Evolutionary conservation across 1,140 invertebrate genomes (phyloP), one percentile per base, ranked within the genome.

Genomic region (Cepaea nemoralis): DNA sequence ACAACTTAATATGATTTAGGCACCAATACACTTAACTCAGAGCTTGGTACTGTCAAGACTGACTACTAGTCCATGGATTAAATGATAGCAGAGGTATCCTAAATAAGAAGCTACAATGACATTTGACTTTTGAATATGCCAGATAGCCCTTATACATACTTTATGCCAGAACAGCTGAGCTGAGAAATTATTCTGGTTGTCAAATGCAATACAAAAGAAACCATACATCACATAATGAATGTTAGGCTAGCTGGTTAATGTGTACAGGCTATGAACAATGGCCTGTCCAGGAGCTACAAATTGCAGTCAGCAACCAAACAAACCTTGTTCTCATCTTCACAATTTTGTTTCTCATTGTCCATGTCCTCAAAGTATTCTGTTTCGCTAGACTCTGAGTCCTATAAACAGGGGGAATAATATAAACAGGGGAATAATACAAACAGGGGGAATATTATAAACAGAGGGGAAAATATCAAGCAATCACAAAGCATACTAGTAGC

Each of bases 271-370:
- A 63, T 63, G 59, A 6, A 63, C 2, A 19, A 31, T 63, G 59
- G 27, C 59, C 59, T 19, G 59, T 31, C 27, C 2, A 63, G 5
- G 27, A 63, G 59, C 59, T 63, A 63, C 59, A 63, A 31, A 55
- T 31, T 63, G 59, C n/a, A n/a, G n/a, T n/a, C 27, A 63, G 59
- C n/a, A 42, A 66, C 22, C 40, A 31, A 35, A 69, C 66, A 79
- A 79, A 79, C 66, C 66, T 79, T 79, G 37, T 45, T 63, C 6
- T 31, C 40, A 35, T 40, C 42, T 31, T 79, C 77, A 67, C 8
- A 5, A 33, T 67, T 69, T 67, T 67, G 35, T 37, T 69, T 67
- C 3, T 24, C 40, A 48, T 79, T 67, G 42, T 67, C 77, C 66
- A 69, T 67, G 3, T n/a, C 45, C 27, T 63, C 14, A 59, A 31